Evolutionary conservation across 2,797 vertebrate species (phyloP).

Genomic region (Sphenopsis melanotis): DNA sequence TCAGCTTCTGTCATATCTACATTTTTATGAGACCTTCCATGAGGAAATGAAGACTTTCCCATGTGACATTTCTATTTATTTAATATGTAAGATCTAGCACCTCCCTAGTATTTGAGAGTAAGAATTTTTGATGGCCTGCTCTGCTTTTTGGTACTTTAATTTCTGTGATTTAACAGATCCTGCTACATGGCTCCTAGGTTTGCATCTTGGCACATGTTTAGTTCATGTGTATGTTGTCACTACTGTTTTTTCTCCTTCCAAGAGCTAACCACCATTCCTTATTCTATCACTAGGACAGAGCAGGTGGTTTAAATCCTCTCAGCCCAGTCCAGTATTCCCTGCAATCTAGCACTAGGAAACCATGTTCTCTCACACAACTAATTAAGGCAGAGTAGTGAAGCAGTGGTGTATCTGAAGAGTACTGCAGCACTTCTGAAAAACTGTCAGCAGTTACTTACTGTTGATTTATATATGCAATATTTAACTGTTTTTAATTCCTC

Average conservation of each 20-base stretch:
- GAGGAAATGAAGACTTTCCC: not conserved
- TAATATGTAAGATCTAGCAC: not conserved
- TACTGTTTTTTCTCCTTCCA: not conserved
- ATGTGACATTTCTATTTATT: not conserved
- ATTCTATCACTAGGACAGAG: not conserved
- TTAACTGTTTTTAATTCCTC: not conserved
- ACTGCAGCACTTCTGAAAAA: not conserved
- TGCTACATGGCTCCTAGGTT: not conserved
- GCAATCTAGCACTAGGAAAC: not conserved
- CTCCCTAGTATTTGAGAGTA: not conserved
- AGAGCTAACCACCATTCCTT: not conserved
- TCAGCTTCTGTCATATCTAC: not conserved
- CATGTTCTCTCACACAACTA: not conserved
- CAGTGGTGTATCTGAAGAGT: not conserved
- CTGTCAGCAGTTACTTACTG: not conserved
- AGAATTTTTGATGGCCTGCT: not conserved
- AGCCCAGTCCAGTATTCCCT: not conserved
- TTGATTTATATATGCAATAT: not conserved
- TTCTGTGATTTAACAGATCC: not conserved
- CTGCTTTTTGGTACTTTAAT: not conserved
- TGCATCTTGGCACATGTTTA: not conserved
- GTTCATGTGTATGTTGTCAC: not conserved
- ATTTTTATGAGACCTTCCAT: not conserved
- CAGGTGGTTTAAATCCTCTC: not conserved
- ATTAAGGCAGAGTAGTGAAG: not conserved